Evolutionary conservation across 2,888 invertebrate genomes (phyloP).

Genomic region (Flexamia atlantica): DNA sequence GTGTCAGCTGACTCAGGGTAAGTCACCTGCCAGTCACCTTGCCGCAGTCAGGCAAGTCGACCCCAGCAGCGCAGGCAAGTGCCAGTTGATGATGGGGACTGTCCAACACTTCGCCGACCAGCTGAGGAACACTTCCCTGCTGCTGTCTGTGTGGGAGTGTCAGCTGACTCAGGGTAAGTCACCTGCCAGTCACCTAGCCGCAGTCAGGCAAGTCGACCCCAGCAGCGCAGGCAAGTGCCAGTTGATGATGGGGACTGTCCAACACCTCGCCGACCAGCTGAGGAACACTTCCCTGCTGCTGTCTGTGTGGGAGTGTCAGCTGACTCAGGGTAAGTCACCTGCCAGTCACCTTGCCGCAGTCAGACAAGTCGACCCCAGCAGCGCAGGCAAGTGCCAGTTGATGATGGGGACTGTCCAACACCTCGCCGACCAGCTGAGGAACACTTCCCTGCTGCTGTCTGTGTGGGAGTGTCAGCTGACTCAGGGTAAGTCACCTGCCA

Average conservation of each 20-base stretch:
- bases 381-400: constrained; percentile 29
- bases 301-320: constrained; percentile 30
- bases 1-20: constrained; percentile 28
- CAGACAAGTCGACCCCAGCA: too few species aligned
- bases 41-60: too few species aligned
- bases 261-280: constrained; percentile 31
- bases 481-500: constrained; percentile 32
- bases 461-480: constrained; percentile 32
- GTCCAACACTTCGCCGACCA: constrained; percentile 14
- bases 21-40: too few species aligned
- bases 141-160: constrained; percentile 24
- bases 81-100: constrained; percentile 31
- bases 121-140: constrained; percentile 22
- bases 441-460: neutral
- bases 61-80: constrained; percentile 7
- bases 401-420: constrained; percentile 9
- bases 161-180: constrained; percentile 21
- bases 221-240: constrained; percentile 22
- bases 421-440: constrained; percentile 34
- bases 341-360: too few species aligned
- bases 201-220: too few species aligned
- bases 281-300: constrained; percentile 1
- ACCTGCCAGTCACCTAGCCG: too few species aligned
- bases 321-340: constrained; percentile 17
- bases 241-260: constrained; percentile 23